Percentiles rank a stretch among this genome's conserved stretches.
Evolutionary conservation across 2,113 vertebrate species (phyloP).

Genomic region (Paramisgurnus dabryanus): DNA sequence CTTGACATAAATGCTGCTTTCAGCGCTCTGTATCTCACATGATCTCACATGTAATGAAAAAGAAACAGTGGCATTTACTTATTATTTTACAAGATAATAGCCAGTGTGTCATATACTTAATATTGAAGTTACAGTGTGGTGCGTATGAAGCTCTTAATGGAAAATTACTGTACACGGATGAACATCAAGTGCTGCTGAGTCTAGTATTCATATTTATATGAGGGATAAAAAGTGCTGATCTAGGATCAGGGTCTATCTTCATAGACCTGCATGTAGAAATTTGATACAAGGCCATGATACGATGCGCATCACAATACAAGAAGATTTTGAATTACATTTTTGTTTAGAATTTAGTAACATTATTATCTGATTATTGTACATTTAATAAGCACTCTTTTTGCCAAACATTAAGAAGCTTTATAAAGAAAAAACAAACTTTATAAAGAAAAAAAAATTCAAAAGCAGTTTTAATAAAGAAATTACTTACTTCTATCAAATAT

Average conservation of each 20-base stretch:
- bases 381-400: too few species aligned
- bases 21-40: neutral
- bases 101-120: neutral
- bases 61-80: neutral
- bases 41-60: neutral
- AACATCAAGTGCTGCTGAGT: neutral
- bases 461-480: too few species aligned
- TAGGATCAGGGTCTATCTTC: neutral
- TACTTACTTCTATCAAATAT: too few species aligned
- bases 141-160: neutral
- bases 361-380: too few species aligned
- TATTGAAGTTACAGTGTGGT: neutral
- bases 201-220: slow-evolving; percentile 17
- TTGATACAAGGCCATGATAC: too few species aligned
- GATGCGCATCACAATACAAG: too few species aligned
- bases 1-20: slow-evolving; percentile 12
- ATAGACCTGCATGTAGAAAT: neutral
- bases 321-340: too few species aligned
- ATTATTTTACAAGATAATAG: neutral
- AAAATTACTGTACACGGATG: neutral
- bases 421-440: too few species aligned
- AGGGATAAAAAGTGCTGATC: slow-evolving; percentile 3
- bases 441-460: too few species aligned
- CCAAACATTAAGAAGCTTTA: too few species aligned
- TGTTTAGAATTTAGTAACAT: too few species aligned